Percentiles rank a stretch among this genome's conserved stretches.
Evolutionary conservation across 2,797 vertebrate species (phyloP).

Genomic region (Brachyalestes nurse): DNA sequence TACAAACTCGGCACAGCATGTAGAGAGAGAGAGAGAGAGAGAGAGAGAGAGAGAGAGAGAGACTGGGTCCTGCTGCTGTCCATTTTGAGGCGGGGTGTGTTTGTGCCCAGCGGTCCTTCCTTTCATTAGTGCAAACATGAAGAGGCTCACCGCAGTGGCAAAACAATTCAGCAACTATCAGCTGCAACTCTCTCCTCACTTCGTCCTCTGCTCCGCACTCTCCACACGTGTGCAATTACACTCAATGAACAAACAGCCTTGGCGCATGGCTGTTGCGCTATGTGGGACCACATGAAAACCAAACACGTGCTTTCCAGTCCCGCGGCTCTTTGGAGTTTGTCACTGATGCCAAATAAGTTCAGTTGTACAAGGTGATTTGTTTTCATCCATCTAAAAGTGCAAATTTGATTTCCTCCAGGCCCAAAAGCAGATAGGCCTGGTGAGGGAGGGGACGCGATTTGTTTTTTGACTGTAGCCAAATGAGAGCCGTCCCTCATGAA

Average conservation of each 20-base stretch:
- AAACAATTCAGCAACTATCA: constrained; percentile 57
- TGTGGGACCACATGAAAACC: constrained; percentile 37
- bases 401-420: constrained; percentile 59
- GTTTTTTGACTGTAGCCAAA: constrained; percentile 55
- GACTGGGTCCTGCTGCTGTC: constrained; percentile 29
- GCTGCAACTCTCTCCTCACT: constrained; percentile 35
- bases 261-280: constrained; percentile 30
- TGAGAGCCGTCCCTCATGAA: constrained; percentile 47
- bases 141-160: constrained; percentile 39
- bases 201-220: constrained; percentile 30
- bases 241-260: constrained; percentile 51
- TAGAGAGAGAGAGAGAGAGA: neutral
- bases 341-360: constrained; percentile 49
- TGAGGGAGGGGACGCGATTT: constrained; percentile 33
- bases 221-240: constrained; percentile 51
- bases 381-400: constrained; percentile 56
- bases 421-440: constrained; percentile 46
- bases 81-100: constrained; percentile 35
- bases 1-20: constrained; percentile 48
- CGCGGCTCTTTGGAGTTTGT: constrained; percentile 43
- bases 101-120: constrained; percentile 42
- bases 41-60: constrained; percentile 2
- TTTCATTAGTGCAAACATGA: constrained; percentile 50
- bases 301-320: constrained; percentile 39
- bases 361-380: constrained; percentile 55